Conservation (phyloP, 2,888 invertebrate genomes). For the Lepidonotus clava region DNA sequence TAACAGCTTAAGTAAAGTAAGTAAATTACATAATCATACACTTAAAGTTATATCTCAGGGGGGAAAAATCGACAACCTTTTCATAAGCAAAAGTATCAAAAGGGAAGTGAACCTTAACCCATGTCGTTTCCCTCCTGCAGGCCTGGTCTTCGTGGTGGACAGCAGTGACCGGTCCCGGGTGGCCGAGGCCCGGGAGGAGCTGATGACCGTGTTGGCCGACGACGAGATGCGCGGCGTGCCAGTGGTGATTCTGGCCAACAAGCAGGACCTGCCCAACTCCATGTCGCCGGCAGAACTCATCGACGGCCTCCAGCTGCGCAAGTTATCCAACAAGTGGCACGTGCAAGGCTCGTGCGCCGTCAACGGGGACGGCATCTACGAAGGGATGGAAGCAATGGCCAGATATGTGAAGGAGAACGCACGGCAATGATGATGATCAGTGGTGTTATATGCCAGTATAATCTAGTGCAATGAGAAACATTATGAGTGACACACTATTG, state of each 20-base stretch:
- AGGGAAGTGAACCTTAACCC: no score
- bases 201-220: conserved; percentile 70
- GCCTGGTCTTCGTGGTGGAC: conserved; percentile 78
- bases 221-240: conserved; percentile 78
- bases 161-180: conserved; percentile 75
- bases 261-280: conserved; percentile 78
- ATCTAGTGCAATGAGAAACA: no score
- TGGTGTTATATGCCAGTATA: no score
- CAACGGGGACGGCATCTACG: conserved; percentile 78
- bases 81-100: no score
- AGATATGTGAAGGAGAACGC: conserved; percentile 77
- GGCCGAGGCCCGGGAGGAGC: conserved; percentile 74
- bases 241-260: conserved; percentile 78
- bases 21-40: no score
- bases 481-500: no score
- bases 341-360: conserved; percentile 77
- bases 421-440: no score
- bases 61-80: no score
- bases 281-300: conserved; percentile 71
- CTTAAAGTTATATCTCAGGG: no score
- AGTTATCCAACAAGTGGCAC: conserved; percentile 72
- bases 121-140: no score
- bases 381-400: conserved; percentile 76
- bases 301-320: conserved; percentile 70
- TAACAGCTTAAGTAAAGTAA: no score